Base-by-base conservation (phyloP, 2,797 vertebrate species). In the Novumbra hubbsi region DNA sequence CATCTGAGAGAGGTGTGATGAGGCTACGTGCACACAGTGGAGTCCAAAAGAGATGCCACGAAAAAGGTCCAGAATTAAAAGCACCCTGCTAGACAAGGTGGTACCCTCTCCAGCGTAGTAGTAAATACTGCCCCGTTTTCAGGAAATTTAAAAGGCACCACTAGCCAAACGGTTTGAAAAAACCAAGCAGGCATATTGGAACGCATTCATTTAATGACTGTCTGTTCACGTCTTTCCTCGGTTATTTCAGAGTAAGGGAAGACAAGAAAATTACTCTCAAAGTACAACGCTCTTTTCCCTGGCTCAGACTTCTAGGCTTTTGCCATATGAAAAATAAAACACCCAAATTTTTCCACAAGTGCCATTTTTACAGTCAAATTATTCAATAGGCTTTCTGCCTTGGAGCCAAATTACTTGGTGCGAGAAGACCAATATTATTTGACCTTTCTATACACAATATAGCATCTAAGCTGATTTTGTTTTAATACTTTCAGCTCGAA, bases 381-480 rank as follows among this genome's bases (percentile, higher is more conserved):
- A n/a, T n/a, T n/a, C n/a, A n/a, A n/a, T n/a, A n/a, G n/a, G n/a
- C n/a, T n/a, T n/a, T 60, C 55, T 24, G 21, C 9, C 21, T 60
- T 7, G 55, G n/a, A 24, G 55, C 21, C 55, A 21, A 57, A 57
- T 57, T 11, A 57, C 55, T 21, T n/a, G 55, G 55, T 57, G 55
- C 12, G 55, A 24, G 3, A 55, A 55, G 52, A 55, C 52, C 52
- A 11, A 21, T 55, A 28, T 24, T 63, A 30, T 63, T 63, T 63
- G 63, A 65, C 63, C 63, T 32, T 34, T 16, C 63, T 32, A 19
- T 28, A 28, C 68, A 70, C 68, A 71, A 55, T 48, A 65, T 67
- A 62, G 30, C n/a, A 24, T 30, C 48, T 52, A 28, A 82, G 68
- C 77, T 67, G 62, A 82, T 70, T 62, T 27, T 60, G 12, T 11